Percentiles rank a stretch among this genome's conserved stretches.
Conservation (phyloP, 2,113 vertebrate genomes). For the Pitta sordida region DNA sequence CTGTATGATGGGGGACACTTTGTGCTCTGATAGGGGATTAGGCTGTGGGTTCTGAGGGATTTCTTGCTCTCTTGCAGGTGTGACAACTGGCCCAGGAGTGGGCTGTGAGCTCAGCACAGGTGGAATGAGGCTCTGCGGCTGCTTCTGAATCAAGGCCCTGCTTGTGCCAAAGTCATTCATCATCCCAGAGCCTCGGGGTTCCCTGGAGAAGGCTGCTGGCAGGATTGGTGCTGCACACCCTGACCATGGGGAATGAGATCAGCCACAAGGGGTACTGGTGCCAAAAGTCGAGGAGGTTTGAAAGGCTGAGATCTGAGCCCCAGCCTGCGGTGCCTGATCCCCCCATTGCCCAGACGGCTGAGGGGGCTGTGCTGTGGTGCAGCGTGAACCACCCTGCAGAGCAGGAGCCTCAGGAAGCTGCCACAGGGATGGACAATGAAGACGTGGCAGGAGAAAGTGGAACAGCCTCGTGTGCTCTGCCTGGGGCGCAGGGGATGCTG, state of each 20-base stretch:
- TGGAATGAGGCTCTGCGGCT: background rate
- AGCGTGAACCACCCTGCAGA: accelerated
- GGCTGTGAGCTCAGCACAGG: background rate
- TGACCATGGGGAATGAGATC: background rate
- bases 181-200: accelerated
- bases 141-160: background rate
- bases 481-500: accelerated
- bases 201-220: background rate
- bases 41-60: background rate
- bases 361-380: background rate
- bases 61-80: background rate
- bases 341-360: accelerated
- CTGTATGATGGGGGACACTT: background rate
- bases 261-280: background rate
- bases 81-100: background rate
- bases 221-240: accelerated
- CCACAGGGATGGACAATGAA: background rate
- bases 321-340: accelerated
- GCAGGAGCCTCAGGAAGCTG: background rate
- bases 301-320: background rate
- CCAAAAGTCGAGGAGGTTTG: background rate
- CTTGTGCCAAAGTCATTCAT: accelerated
- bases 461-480: accelerated
- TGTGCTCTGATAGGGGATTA: background rate
- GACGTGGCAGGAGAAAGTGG: accelerated